Evolutionary conservation across 2,797 vertebrate species (phyloP).

Genomic region (Miichthys miiuy): DNA sequence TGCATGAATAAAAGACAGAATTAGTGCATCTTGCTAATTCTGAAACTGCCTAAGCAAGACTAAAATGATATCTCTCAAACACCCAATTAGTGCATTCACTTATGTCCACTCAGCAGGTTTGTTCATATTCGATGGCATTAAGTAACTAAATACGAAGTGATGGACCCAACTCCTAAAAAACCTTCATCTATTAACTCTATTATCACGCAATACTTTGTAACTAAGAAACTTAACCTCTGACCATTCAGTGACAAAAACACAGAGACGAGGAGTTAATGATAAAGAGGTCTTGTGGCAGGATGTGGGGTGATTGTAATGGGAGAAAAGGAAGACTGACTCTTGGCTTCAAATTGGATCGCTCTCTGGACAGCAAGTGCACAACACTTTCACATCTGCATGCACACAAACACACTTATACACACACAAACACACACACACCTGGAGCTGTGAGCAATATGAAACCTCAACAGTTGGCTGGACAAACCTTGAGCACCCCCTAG

Average conservation of each 20-base stretch:
- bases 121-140: conserved; percentile 57
- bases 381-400: conserved; percentile 35
- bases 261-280: conserved; percentile 77
- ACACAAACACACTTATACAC: conserved; percentile 3
- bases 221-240: conserved; percentile 72
- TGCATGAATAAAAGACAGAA: conserved; percentile 54
- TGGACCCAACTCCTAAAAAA: conserved; percentile 50
- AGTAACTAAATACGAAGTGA: conserved; percentile 70
- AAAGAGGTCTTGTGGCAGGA: conserved; percentile 69
- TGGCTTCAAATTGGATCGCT: conserved; percentile 45
- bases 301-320: conserved; percentile 43
- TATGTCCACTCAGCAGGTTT: conserved; percentile 72
- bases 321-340: conserved; percentile 43
- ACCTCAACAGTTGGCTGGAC: conserved; percentile 66
- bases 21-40: conserved; percentile 43
- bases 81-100: conserved; percentile 65
- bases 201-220: conserved; percentile 62
- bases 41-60: conserved; percentile 46
- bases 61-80: conserved; percentile 57
- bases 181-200: conserved; percentile 78
- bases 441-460: conserved; percentile 1
- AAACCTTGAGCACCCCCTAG: conserved; percentile 84
- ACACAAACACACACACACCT: conserved; percentile 14
- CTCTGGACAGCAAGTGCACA: conserved; percentile 50
- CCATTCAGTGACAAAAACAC: conserved; percentile 48